Evolutionary conservation across 2,797 vertebrate species (phyloP).

Genomic region (Spea hammondii): DNA sequence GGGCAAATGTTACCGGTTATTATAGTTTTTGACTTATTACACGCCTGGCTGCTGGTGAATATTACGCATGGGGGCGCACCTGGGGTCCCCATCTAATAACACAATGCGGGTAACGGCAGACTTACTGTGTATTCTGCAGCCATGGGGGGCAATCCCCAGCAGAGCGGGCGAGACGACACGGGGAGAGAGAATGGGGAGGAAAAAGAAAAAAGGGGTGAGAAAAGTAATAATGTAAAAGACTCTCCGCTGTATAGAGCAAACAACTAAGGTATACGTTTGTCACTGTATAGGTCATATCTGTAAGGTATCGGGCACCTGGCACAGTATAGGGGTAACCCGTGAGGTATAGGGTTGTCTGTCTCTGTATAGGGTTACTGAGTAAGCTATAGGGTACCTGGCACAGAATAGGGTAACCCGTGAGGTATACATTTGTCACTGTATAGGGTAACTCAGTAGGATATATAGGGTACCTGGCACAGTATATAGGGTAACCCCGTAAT

Average conservation of each 20-base stretch:
- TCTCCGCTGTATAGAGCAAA: not conserved
- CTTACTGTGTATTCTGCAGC: slow-evolving; percentile 57
- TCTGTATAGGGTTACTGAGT: not conserved
- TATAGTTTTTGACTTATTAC: too few relatives aligned
- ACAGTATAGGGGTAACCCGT: not conserved
- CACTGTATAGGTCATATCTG: not conserved
- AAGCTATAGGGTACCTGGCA: slow-evolving; percentile 5
- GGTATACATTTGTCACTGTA: not conserved
- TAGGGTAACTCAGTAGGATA: too few relatives aligned
- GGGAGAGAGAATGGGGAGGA: not conserved
- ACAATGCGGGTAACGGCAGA: not conserved
- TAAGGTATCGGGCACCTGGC: not conserved
- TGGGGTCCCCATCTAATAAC: too few relatives aligned
- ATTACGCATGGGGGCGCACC: too few relatives aligned
- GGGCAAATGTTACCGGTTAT: too few relatives aligned
- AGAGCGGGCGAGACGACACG: not conserved
- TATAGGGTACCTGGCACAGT: not conserved
- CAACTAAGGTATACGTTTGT: not conserved
- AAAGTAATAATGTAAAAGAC: not conserved
- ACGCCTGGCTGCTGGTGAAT: too few relatives aligned
- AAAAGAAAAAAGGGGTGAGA: not conserved
- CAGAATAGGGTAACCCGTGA: not conserved
- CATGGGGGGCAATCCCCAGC: not conserved
- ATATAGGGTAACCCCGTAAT: not conserved
- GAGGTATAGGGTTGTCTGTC: not conserved